Percentiles rank a stretch among this genome's conserved stretches.
Evolutionary conservation across 2,113 vertebrate genomes (phyloP).

Genomic region (Lepus timidus): DNA sequence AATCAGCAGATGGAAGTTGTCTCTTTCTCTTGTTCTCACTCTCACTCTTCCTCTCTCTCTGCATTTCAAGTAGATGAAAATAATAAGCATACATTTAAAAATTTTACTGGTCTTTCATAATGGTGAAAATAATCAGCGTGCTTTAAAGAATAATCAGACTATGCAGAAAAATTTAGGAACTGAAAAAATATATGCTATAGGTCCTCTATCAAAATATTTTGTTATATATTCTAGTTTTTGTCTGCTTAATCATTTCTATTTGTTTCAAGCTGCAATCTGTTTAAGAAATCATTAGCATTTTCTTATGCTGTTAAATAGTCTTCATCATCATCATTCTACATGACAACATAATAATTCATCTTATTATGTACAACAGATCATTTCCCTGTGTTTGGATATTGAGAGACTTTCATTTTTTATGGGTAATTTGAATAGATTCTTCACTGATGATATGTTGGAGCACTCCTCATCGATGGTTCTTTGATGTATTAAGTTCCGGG

Average conservation of each 20-base stretch:
- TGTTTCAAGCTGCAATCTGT: neutral
- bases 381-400: neutral
- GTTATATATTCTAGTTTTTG: neutral
- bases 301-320: neutral
- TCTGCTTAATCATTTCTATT: slow-evolving; percentile 2
- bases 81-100: too few relatives aligned
- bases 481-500: neutral
- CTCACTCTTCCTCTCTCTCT: too few relatives aligned
- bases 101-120: neutral
- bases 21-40: too few relatives aligned
- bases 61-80: too few relatives aligned
- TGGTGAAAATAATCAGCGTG: slow-evolving; percentile 5
- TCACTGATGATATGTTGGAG: neutral
- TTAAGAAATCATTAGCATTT: slow-evolving; percentile 37
- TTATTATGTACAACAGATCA: neutral
- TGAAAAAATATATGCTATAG: neutral
- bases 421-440: neutral
- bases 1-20: too few relatives aligned
- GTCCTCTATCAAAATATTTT: slow-evolving; percentile 11
- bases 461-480: neutral
- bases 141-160: slow-evolving; percentile 16
- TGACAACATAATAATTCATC: neutral
- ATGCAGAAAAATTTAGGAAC: neutral
- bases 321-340: slow-evolving; percentile 15
- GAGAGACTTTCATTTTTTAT: neutral